Evolutionary conservation across 2,113 vertebrate species (phyloP), one percentile per base, ranked within the genome.

Genomic region (Quiscalus mexicanus): DNA sequence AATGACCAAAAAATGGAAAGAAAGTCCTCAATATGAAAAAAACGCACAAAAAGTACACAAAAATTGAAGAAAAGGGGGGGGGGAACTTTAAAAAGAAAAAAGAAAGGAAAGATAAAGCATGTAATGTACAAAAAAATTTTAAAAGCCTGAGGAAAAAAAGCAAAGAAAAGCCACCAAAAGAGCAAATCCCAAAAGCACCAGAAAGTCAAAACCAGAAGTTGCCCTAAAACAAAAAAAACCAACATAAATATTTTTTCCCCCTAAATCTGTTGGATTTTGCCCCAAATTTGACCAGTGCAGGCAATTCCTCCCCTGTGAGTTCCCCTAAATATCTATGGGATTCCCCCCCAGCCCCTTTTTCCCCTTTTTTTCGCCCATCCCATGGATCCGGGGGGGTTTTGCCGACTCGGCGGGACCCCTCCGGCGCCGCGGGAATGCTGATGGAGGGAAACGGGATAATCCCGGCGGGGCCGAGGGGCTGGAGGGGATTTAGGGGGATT

Each of bases 401-500:
- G 76, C 67, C 22, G 58, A 56, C 30, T 58, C 59, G 44, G 67
- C 10, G 47, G 65, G 65, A 87, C 65, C 74, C 74, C 11, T 47
- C 75, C 76, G 67, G 58, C 85, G 75, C 86, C 77, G 18, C 60
- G 59, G 86, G 90, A 94, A 64, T 91, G 91, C 84, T 89, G 95
- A 93, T 39, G 42, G 91, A 80, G 87, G 89, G 35, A 73, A 94
- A 91, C 17, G 69, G 77, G 82, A 50, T 96, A 90, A 96, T 96
- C 95, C 75, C 33, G 30, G 33, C 19, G 81, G 94, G 30, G 58
- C 92, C 37, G 37, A 33, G 3, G 62, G 28, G 81, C 64, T 8
- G 28, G 8, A 24, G 42, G 18, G 89, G 84, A 94, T 94, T 94
- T 91, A 91, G 65, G 68, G 89, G 60, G 82, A 94, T 96, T 93